Evolutionary conservation across 1,140 invertebrate genomes (phyloP).

Genomic region (Aleiodes sp.): DNA sequence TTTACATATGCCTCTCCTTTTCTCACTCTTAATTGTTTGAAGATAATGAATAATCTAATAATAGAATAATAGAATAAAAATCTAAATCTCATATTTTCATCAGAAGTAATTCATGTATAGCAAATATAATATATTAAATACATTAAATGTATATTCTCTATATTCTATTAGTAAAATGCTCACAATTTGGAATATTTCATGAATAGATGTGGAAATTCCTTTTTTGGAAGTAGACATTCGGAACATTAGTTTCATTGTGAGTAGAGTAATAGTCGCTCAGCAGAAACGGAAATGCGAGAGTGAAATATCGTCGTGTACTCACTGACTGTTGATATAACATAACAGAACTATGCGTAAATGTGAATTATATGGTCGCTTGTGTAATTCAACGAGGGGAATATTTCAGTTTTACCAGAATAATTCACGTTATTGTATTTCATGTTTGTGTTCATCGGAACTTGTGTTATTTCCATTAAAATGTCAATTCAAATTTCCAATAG

Average conservation of each 20-base stretch:
- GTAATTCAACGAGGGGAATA: conserved; percentile 15
- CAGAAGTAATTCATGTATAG: too few species aligned
- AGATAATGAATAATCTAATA: too few species aligned
- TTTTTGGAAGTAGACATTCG: conserved; percentile 36
- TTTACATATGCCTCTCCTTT: too few species aligned
- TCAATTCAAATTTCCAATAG: neutral
- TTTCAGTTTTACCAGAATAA: conserved; percentile 36
- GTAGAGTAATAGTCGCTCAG: neutral
- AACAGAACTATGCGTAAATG: neutral
- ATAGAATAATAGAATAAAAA: too few species aligned
- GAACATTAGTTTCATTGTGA: conserved; percentile 42
- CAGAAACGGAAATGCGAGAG: neutral
- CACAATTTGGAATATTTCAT: neutral
- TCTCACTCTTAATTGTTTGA: too few species aligned
- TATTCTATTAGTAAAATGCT: neutral
- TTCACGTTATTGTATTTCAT: neutral
- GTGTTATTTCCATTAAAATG: neutral
- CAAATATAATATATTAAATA: too few species aligned
- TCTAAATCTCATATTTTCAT: too few species aligned
- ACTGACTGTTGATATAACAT: neutral
- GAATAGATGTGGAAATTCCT: neutral
- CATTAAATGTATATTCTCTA: too few species aligned
- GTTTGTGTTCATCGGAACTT: neutral
- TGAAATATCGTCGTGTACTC: neutral
- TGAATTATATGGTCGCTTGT: neutral